These are phyloP conservation scores for Microplitis deprimator DNA, from an alignment of 2,888 invertebrate genomes.

Conservation along the genomic window DNA sequence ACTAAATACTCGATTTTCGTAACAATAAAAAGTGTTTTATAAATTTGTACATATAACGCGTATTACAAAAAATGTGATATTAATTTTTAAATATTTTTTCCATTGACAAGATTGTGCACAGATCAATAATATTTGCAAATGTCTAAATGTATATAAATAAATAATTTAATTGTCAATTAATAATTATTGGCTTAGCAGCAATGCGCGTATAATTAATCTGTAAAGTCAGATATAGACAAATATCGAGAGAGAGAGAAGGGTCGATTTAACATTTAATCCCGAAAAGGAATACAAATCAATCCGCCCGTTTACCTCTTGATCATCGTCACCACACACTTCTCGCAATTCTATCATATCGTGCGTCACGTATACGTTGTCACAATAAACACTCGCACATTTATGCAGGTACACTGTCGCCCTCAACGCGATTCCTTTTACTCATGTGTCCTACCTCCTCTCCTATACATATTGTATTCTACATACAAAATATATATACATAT, in stretches of 20 bases:
- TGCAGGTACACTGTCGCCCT: not conserved
- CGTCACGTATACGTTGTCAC: not conserved
- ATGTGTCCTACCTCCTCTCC: conserved; percentile 18
- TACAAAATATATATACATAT: conserved; percentile 6
- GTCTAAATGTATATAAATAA: not conserved
- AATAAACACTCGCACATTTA: not conserved
- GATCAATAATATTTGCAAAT: too few relatives aligned
- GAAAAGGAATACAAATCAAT: conserved; percentile 46
- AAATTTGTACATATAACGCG: too few relatives aligned
- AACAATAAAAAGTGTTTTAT: too few relatives aligned
- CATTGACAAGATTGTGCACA: too few relatives aligned
- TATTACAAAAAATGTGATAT: too few relatives aligned
- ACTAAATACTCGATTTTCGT: too few relatives aligned
- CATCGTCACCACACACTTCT: conserved; percentile 31
- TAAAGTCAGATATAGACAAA: not conserved
- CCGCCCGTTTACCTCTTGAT: conserved; percentile 47
- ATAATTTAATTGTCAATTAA: not conserved
- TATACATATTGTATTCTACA: conserved; percentile 13
- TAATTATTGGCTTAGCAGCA: not conserved
- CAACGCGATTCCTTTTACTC: too few relatives aligned
- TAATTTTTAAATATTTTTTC: too few relatives aligned
- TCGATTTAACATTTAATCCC: conserved; percentile 54
- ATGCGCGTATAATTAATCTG: not conserved
- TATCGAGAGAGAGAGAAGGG: conserved; percentile 47
- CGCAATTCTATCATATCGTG: conserved; percentile 9